These are phyloP conservation scores for Malurus splendens DNA, from an alignment of 2,797 vertebrate species.

Conservation along the genomic window DNA sequence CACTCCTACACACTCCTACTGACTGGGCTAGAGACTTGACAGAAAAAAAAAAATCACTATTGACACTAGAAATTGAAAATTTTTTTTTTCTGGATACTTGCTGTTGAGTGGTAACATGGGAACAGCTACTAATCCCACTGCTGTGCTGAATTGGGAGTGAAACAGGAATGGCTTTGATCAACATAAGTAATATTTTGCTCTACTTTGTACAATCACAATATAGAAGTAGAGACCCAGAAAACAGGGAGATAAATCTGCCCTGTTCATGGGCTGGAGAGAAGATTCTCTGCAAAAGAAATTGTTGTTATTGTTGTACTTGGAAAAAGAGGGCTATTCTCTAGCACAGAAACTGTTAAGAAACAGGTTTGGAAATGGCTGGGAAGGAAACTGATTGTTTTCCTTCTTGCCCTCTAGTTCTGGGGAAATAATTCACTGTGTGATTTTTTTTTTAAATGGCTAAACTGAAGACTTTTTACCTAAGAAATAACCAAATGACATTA, in stretches of 20 bases:
- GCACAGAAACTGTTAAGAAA: neutral
- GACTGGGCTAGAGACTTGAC: neutral
- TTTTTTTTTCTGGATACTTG: neutral
- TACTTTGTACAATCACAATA: neutral
- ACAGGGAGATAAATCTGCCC: neutral
- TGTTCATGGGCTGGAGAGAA: accelerated
- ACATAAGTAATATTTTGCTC: neutral
- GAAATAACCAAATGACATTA: neutral
- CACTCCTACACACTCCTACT: neutral
- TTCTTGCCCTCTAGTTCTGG: neutral
- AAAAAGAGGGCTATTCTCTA: neutral
- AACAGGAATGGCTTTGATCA: neutral
- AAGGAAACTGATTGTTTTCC: neutral
- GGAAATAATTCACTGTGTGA: neutral
- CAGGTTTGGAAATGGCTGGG: neutral
- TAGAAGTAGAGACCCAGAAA: neutral
- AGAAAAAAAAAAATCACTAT: neutral
- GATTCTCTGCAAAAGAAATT: neutral
- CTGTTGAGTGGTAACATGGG: neutral
- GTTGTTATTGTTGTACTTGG: neutral
- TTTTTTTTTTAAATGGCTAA: neutral
- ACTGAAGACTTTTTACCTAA: neutral
- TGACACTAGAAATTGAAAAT: neutral
- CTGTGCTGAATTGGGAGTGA: neutral
- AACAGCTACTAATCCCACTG: neutral